Percentiles rank a stretch among this genome's conserved stretches.
These are phyloP conservation scores for Aplysia californica DNA, from an alignment of 1,140 invertebrate species.

Conservation along the genomic window DNA sequence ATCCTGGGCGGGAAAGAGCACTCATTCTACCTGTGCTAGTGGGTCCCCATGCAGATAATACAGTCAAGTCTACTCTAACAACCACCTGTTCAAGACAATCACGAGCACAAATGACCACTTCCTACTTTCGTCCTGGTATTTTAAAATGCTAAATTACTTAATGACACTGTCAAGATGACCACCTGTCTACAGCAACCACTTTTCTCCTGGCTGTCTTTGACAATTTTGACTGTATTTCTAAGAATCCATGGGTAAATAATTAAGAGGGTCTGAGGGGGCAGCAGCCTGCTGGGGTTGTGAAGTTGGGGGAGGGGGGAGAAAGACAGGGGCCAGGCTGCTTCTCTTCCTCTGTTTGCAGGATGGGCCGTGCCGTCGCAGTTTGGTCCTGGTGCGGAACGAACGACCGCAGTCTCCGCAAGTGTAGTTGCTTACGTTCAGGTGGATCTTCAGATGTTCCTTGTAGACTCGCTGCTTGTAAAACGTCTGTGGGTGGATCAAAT, in stretches of 20 bases:
- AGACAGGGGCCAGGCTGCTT: neutral
- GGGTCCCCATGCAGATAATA: neutral
- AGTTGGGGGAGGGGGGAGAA: neutral
- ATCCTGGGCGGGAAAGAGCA: too few species aligned
- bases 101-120: neutral
- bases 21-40: too few species aligned
- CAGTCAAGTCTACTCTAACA: neutral
- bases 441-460: slow-evolving; percentile 69
- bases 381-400: slow-evolving; percentile 44
- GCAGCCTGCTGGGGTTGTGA: neutral
- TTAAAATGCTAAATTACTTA: too few species aligned
- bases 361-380: slow-evolving; percentile 42
- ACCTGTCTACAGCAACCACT: too few species aligned
- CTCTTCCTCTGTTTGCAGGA: slow-evolving; percentile 40
- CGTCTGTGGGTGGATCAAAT: slow-evolving; percentile 5
- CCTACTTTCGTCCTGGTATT: too few species aligned
- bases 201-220: too few species aligned
- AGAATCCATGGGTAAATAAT: neutral
- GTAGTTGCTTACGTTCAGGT: slow-evolving; percentile 69
- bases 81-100: neutral
- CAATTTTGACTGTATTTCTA: neutral
- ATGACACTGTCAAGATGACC: too few species aligned
- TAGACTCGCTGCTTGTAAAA: slow-evolving; percentile 61
- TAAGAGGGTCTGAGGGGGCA: neutral
- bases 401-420: slow-evolving; percentile 69